Percentiles rank a stretch among this genome's conserved stretches.
phyloP scores from a whole-genome alignment of 2,113 vertebrate species.

The Odocoileus virginianus region DNA sequence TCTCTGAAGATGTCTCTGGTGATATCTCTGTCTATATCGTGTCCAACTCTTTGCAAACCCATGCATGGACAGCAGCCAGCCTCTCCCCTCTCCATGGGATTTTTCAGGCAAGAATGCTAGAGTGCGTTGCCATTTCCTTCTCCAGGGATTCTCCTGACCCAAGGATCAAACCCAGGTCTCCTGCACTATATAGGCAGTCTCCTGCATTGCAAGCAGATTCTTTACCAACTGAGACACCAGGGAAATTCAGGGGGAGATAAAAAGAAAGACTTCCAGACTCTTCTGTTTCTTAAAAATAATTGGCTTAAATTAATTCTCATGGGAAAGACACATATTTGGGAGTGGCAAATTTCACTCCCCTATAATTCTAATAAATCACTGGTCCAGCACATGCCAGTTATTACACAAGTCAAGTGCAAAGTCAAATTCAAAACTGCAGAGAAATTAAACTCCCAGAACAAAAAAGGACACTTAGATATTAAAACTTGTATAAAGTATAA shows the following conservation, averaged over 20 bases:
- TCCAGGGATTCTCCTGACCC: background rate
- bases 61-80: background rate
- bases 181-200: background rate
- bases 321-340: background rate
- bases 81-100: background rate
- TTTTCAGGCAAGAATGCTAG: background rate
- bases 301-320: background rate
- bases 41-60: background rate
- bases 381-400: conserved; percentile 66
- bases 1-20: background rate
- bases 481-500: conserved; percentile 19
- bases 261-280: background rate
- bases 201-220: background rate
- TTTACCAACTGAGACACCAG: background rate
- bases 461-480: conserved; percentile 21
- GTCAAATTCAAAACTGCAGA: conserved; percentile 62
- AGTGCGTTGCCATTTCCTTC: background rate
- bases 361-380: conserved; percentile 26
- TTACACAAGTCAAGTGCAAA: conserved; percentile 66
- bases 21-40: background rate
- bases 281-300: background rate
- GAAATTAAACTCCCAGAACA: conserved; percentile 50
- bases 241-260: background rate
- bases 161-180: background rate
- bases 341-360: background rate